phyloP scores from a whole-genome alignment of 1,140 invertebrate genomes.

The Archegozetes longisetosus region DNA sequence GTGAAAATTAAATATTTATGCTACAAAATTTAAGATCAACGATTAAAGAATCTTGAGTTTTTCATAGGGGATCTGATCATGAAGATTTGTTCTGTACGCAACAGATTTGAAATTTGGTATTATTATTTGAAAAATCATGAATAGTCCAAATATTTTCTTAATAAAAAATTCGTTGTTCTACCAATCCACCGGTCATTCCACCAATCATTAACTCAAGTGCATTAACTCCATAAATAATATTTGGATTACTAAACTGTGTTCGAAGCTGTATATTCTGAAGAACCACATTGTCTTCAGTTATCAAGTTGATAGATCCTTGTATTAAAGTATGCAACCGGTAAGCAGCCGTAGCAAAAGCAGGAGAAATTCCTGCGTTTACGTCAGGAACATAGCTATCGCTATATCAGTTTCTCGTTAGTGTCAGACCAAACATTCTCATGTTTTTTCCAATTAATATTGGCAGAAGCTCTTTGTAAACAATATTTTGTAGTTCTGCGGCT shows the following conservation, averaged over 20 bases:
- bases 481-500: conserved; percentile 41
- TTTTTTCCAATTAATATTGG: conserved; percentile 27
- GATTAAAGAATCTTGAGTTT: no score
- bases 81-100: neutral
- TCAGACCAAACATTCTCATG: conserved; percentile 1
- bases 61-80: no score
- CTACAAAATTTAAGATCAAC: no score
- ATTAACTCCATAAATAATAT: conserved; percentile 47
- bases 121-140: no score
- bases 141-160: neutral
- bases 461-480: conserved; percentile 38
- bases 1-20: neutral
- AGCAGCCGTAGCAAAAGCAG: conserved; percentile 31
- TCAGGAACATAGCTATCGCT: conserved; percentile 3
- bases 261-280: conserved; percentile 40
- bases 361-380: neutral
- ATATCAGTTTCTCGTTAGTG: neutral
- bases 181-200: conserved; percentile 68
- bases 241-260: conserved; percentile 83
- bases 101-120: no score
- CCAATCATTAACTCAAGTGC: conserved; percentile 66
- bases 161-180: conserved; percentile 42
- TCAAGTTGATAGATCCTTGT: conserved; percentile 31
- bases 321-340: conserved; percentile 48
- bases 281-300: conserved; percentile 1